Percentiles rank a stretch among this genome's conserved stretches.
Evolutionary conservation across 2,797 vertebrate genomes (phyloP).

Genomic region (Acropternis orthonyx): DNA sequence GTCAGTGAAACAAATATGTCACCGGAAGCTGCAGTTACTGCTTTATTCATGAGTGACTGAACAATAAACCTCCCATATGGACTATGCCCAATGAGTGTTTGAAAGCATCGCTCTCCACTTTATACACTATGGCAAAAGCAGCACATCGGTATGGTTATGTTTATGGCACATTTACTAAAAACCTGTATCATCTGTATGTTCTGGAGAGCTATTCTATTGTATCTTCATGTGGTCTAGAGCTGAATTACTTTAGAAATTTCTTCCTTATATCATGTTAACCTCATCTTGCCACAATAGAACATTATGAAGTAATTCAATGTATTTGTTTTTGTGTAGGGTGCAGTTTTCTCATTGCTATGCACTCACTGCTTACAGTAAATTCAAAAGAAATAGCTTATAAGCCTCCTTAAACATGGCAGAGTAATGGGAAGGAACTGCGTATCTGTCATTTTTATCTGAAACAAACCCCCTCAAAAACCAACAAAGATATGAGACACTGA

Average conservation of each 20-base stretch:
- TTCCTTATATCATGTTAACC: background rate
- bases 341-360: background rate
- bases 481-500: background rate
- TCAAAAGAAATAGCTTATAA: background rate
- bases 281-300: background rate
- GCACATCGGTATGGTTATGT: background rate
- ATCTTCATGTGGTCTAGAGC: background rate
- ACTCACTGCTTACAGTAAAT: background rate
- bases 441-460: background rate
- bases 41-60: background rate
- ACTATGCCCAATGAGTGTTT: background rate
- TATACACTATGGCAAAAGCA: background rate
- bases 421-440: background rate
- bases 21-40: background rate
- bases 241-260: background rate
- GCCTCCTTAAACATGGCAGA: background rate
- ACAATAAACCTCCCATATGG: background rate
- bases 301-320: background rate
- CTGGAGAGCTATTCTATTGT: background rate
- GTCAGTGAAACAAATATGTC: background rate
- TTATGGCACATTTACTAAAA: background rate
- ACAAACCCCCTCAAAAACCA: accelerated
- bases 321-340: background rate
- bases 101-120: background rate
- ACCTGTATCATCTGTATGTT: background rate